Evolutionary conservation across 2,888 invertebrate genomes (phyloP), one percentile per base, ranked within the genome.

Genomic region (Cheilosia urbana): DNA sequence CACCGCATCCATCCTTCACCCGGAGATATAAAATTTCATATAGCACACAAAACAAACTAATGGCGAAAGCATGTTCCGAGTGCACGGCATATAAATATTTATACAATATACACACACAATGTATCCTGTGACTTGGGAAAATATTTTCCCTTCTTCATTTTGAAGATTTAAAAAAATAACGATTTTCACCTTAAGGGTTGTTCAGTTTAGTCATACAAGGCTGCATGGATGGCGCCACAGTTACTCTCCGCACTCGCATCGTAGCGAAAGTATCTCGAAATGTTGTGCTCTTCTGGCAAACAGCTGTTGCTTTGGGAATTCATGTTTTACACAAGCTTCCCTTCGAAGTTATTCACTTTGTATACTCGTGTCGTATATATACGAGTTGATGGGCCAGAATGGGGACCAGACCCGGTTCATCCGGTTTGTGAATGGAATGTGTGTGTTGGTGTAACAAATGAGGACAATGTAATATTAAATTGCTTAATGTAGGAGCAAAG

Each of bases 41-140:
- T 19, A 37, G 34, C 66, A 65, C 49, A 62, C 60, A 21, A 58
- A 58, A 58, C 66, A 49, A 76, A 37, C 75, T 76, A 76, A 76
- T 75, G 57, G 68, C 76, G 49, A 76, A 68, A 69, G 55, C 37
- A 63, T 71, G 63, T 71, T 37, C 69, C 49, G 55, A 55, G 49
- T 78, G 55, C 63, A 63, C 1, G 55, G 57, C 57, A 30, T 11
- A 69, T 77, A 68, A 77, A 77, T 77, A 69, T 77, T 77, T 69
- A 69, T 68, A 49, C 34, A 30, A 69, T 69, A 69, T 68, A 49
- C 34, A 30, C 40, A 42, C 15, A 17, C 15, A 15, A 53, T 60
- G 62, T 60, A 68, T 34, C 53, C 58, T 47, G 27, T 27, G 37
- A 11, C 27, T 49, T 2, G 66, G 7, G 30, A 53, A n/a, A 77